These are phyloP conservation scores for Heliconius hewitsoni DNA, from an alignment of 1,140 invertebrate species.

Conservation along the genomic window DNA sequence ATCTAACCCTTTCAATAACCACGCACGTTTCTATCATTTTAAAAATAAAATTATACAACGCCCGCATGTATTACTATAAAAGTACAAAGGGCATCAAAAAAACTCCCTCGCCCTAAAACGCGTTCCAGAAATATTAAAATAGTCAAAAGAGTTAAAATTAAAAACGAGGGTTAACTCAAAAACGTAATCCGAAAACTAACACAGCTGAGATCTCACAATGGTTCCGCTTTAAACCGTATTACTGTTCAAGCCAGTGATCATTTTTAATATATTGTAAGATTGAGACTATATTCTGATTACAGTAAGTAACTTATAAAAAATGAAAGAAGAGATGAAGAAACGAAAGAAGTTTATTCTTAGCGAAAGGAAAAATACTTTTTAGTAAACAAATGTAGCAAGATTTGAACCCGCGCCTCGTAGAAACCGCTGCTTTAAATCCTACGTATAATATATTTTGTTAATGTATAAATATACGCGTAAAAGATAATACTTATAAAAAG, in stretches of 20 bases:
- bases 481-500: too few relatives aligned
- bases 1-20: slow-evolving; percentile 56
- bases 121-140: slow-evolving; percentile 80
- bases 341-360: too few relatives aligned
- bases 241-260: neutral
- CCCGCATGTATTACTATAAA: slow-evolving; percentile 44
- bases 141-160: slow-evolving; percentile 80
- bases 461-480: too few relatives aligned
- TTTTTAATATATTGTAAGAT: neutral
- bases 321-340: too few relatives aligned
- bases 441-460: too few relatives aligned
- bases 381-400: too few relatives aligned
- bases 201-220: slow-evolving; percentile 71
- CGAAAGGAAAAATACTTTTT: too few relatives aligned
- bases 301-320: too few relatives aligned
- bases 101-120: slow-evolving; percentile 63
- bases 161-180: slow-evolving; percentile 67
- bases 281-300: too few relatives aligned
- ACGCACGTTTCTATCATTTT: slow-evolving; percentile 56
- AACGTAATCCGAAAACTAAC: slow-evolving; percentile 76
- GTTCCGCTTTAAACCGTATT: slow-evolving; percentile 27
- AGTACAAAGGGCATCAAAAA: slow-evolving; percentile 38
- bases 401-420: too few relatives aligned
- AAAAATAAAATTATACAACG: slow-evolving; percentile 49
- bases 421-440: too few relatives aligned